Conservation (phyloP, 35 echinoderm and acorn worm species). For the Apostichopus japonicus region DNA sequence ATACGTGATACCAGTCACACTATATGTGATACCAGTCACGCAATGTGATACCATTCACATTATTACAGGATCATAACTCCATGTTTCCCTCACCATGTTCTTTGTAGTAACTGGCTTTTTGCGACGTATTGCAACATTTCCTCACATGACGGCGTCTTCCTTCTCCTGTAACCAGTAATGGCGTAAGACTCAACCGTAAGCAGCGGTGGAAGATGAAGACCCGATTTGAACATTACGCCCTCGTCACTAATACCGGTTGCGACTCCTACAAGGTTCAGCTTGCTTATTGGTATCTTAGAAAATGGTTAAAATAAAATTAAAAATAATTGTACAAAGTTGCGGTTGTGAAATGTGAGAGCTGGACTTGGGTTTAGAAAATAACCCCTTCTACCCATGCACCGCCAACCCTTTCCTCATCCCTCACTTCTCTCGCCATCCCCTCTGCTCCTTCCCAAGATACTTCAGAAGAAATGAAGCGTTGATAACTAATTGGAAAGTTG, state of each 20-base stretch:
- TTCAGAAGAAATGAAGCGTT: too few species aligned
- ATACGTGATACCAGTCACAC: too few species aligned
- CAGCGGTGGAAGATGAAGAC: slow-evolving; percentile 28
- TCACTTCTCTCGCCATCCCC: too few species aligned
- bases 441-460: too few species aligned
- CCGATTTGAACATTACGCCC: slow-evolving; percentile 9
- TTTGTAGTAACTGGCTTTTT: neutral
- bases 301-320: neutral
- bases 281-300: slow-evolving; percentile 27
- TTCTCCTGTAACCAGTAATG: slow-evolving; percentile 21
- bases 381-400: too few species aligned
- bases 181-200: slow-evolving; percentile 43
- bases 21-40: too few species aligned
- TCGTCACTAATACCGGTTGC: neutral
- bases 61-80: too few species aligned
- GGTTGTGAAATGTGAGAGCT: too few species aligned
- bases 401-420: too few species aligned
- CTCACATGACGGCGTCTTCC: neutral
- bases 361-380: too few species aligned
- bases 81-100: slow-evolving; percentile 24
- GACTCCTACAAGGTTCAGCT: slow-evolving; percentile 26
- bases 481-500: too few species aligned
- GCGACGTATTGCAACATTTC: slow-evolving; percentile 5
- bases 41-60: too few species aligned
- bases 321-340: neutral